A percentile compares a stretch with the other conserved stretches of the same genome.
Conservation (phyloP, 2,113 vertebrate genomes). For the Myiozetetes cayanensis region DNA sequence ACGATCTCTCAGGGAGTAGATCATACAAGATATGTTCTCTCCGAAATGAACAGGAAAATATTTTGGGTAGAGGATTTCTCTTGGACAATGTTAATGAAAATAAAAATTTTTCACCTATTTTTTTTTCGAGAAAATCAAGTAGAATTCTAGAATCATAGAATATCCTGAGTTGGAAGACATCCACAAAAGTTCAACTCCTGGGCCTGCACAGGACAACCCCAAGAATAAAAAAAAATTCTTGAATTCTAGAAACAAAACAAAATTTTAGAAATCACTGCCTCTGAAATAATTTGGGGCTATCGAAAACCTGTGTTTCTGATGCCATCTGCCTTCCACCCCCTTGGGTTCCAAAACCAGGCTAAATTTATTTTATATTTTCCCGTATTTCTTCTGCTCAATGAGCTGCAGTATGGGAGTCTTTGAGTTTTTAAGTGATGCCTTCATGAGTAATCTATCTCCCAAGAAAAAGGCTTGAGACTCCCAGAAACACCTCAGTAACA, state of each 20-base stretch:
- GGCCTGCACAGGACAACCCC: background rate
- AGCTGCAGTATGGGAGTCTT: background rate
- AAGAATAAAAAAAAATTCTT: background rate
- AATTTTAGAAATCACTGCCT: background rate
- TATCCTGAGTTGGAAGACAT: background rate
- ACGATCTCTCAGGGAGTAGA: background rate
- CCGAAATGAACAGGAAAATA: background rate
- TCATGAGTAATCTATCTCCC: background rate
- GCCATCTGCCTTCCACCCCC: background rate
- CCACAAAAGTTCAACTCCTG: background rate
- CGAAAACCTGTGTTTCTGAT: background rate
- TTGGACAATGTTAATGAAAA: background rate
- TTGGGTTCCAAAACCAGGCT: background rate
- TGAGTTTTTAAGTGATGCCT: background rate
- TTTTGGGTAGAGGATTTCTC: background rate
- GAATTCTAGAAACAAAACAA: background rate
- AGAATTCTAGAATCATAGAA: background rate
- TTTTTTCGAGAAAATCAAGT: background rate
- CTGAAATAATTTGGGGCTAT: background rate
- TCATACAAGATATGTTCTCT: background rate
- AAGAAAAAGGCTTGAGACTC: background rate
- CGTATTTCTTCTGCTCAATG: background rate
- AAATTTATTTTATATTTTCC: background rate
- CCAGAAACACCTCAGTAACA: background rate
- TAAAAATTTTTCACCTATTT: background rate